Evolutionary conservation across 2,113 vertebrate species (phyloP), one percentile per base, ranked within the genome.

Genomic region (Sceloporus undulatus): DNA sequence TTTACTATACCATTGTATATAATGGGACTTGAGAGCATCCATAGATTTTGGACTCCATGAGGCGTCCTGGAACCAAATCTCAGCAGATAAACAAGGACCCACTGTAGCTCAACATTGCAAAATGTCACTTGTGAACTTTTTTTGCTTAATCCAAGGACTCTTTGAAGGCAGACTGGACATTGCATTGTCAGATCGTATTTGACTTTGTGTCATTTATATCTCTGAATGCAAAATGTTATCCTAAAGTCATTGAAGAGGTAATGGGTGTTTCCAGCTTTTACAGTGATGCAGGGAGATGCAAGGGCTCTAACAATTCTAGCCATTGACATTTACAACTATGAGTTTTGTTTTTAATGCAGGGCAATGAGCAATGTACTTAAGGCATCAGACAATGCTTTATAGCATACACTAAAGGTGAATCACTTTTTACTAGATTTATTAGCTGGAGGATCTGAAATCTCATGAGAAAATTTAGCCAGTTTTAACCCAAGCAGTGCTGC

Each of bases 301-400:
- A 94, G 78, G 92, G 85, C 93, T 96, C 95, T 95, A 95, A 96
- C 94, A 95, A 95, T 94, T 93, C 88, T 94, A 97, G 96, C 94
- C 96, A 96, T 94, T 97, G 97, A 97, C 97, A 97, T 97, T 97
- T 97, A 97, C 96, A 97, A 95, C 95, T 94, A 91, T 93, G 92
- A 92, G 92, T 94, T 95, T 97, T 97, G 96, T 96, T 97, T 97
- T 97, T 97, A 96, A 96, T 96, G 94, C 93, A 96, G 96, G 95
- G 94, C 96, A 96, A 91, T 97, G 95, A 97, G 94, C 96, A 97
- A 97, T 96, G 93, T 95, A 97, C 95, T 97, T 96, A 96, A 96
- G 96, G 96, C 96, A 96, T 95, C 94, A 94, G 93, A 96, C 96
- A 93, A 96, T 96, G 93, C 87, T 96, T 97, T 96, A 96, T 95